Evolutionary conservation across 2,888 invertebrate genomes (phyloP).

Genomic region (Pristionchus mayeri): DNA sequence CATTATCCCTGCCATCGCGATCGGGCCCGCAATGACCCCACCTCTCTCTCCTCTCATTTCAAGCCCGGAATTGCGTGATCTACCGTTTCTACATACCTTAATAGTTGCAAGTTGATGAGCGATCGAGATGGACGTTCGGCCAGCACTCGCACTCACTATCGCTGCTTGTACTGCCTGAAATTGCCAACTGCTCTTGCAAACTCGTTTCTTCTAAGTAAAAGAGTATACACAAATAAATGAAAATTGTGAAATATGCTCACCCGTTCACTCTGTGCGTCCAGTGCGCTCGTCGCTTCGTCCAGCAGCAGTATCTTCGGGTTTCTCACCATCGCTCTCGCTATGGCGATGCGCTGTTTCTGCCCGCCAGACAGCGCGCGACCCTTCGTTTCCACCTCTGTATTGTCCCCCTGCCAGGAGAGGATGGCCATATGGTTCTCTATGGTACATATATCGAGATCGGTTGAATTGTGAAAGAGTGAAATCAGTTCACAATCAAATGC

Average conservation of each 20-base stretch:
- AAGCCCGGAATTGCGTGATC: not conserved
- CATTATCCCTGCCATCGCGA: too few relatives aligned
- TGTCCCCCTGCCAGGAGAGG: too few relatives aligned
- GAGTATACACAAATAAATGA: too few relatives aligned
- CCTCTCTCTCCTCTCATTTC: too few relatives aligned
- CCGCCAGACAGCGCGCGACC: conserved; percentile 51
- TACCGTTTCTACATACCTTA: too few relatives aligned
- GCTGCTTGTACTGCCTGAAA: conserved; percentile 26
- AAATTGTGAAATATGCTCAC: too few relatives aligned
- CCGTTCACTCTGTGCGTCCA: conserved; percentile 48
- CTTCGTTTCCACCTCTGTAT: too few relatives aligned
- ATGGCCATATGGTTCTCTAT: too few relatives aligned
- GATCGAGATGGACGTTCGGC: conserved; percentile 15
- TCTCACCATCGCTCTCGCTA: conserved; percentile 53
- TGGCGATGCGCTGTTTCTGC: conserved; percentile 54
- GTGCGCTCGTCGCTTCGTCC: conserved; percentile 57
- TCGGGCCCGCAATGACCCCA: too few relatives aligned
- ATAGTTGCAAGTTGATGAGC: conserved; percentile 10
- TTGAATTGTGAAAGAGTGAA: too few relatives aligned
- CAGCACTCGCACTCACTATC: not conserved
- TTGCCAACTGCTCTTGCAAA: too few relatives aligned
- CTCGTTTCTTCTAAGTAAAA: not conserved
- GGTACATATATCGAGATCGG: too few relatives aligned
- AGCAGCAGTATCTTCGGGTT: conserved; percentile 74
- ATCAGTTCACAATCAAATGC: not conserved